Evolutionary conservation across 2,797 vertebrate species (phyloP), one percentile per base, ranked within the genome.

Genomic region (Spheniscus humboldti): DNA sequence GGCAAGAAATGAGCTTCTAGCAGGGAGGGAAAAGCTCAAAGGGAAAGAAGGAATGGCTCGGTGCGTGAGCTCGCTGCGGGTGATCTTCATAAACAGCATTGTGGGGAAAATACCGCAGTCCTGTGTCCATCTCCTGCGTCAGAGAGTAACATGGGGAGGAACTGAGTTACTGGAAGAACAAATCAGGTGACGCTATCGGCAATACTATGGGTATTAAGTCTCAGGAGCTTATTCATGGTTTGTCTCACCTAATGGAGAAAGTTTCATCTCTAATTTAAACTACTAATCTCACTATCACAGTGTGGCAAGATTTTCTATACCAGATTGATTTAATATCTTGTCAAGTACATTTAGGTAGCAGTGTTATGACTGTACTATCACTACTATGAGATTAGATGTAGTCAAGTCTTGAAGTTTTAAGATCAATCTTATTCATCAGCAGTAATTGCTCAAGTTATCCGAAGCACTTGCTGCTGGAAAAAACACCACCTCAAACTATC

Each of bases 31-130:
- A 35, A 43, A 25, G 22, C 13, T 22, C 6, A 23, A 14, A 37
- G 23, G 37, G 62, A 64, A 33, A 8, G 43, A 56, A 31, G 64
- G 19, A 59, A 37, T 1, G 5, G 47, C 14, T 22, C 10, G 1
- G 0, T 4, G 19, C 0, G 1, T 17, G 64, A 53, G 10, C 17
- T 48, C 1, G 1, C 41, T 23, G 45, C 1, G 3, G 28, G 37
- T 4, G 4, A 23, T 9, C 62, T 13, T 33, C 59, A 25, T 23
- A 12, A 41, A 41, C 11, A 8, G 76, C 23, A 3, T 11, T 1
- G 0, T 1, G 10, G 52, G 45, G 39, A 22, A 55, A 52, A n/a
- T 10, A 10, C 37, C 10, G 6, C 37, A 30, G 45, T 9, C 25
- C n/a, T 13, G 25, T 16, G 10, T 24, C 25, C 60, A 10, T 20